Evolutionary conservation across 2,113 vertebrate species (phyloP).

Genomic region (Salvelinus fontinalis): DNA sequence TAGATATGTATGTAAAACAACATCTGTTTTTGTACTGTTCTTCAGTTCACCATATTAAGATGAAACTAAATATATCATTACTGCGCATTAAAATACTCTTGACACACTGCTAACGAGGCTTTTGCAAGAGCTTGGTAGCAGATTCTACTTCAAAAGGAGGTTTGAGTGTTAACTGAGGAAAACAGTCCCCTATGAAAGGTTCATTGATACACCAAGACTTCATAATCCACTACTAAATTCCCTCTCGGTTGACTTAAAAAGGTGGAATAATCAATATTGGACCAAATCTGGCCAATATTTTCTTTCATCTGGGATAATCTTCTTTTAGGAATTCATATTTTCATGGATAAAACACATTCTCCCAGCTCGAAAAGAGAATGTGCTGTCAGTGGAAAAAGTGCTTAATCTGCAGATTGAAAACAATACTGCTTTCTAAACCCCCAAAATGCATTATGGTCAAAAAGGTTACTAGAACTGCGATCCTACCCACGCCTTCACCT

Average conservation of each 20-base stretch:
- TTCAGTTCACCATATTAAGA: background rate
- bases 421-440: constrained; percentile 36
- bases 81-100: background rate
- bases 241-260: constrained; percentile 61
- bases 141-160: constrained; percentile 65
- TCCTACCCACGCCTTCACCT: constrained; percentile 6
- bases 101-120: background rate
- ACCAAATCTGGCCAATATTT: constrained; percentile 64
- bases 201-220: constrained; percentile 45
- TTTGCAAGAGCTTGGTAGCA: background rate
- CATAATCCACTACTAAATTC: constrained; percentile 59
- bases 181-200: constrained; percentile 55
- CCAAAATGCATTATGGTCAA: constrained; percentile 36
- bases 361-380: constrained; percentile 40
- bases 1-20: no score
- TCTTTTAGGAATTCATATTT: constrained; percentile 64
- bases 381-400: constrained; percentile 20
- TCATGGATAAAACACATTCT: constrained; percentile 48
- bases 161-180: constrained; percentile 37
- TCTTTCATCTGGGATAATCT: constrained; percentile 58
- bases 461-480: constrained; percentile 24
- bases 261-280: constrained; percentile 67
- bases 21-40: background rate
- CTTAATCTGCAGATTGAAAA: constrained; percentile 31
- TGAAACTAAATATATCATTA: background rate